Conservation (phyloP, 2,797 vertebrate species). For the Darevskia mixta region DNA sequence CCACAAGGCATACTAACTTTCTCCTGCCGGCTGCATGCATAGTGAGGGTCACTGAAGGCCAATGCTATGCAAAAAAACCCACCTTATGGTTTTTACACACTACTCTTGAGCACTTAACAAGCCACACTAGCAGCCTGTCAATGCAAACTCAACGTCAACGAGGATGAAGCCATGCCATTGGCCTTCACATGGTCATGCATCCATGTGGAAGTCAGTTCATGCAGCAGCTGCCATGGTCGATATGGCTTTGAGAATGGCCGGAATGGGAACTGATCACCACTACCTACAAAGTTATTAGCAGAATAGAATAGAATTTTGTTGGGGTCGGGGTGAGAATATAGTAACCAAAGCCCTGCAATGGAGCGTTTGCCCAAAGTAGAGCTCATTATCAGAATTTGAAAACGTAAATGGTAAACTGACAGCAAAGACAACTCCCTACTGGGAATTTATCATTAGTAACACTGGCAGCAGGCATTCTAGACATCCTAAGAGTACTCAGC, state of each 20-base stretch:
- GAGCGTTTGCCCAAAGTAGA: neutral
- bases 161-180: neutral
- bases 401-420: constrained; percentile 15
- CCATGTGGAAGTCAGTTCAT: neutral
- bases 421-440: constrained; percentile 1
- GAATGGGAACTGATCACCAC: neutral
- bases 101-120: neutral
- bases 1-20: neutral
- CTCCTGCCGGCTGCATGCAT: neutral
- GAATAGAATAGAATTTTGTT: neutral
- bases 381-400: constrained; percentile 10
- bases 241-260: neutral
- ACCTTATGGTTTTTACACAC: neutral
- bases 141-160: neutral
- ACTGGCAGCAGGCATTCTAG: constrained; percentile 15
- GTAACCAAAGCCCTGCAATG: neutral
- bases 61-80: neutral
- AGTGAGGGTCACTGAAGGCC: neutral
- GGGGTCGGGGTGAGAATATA: neutral
- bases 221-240: neutral
- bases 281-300: neutral
- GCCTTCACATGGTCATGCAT: neutral
- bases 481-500: constrained; percentile 33
- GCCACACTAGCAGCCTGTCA: neutral
- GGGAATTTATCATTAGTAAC: constrained; percentile 36